phyloP scores from a whole-genome alignment of 2,888 invertebrate species.

The Phytoseiulus persimilis region DNA sequence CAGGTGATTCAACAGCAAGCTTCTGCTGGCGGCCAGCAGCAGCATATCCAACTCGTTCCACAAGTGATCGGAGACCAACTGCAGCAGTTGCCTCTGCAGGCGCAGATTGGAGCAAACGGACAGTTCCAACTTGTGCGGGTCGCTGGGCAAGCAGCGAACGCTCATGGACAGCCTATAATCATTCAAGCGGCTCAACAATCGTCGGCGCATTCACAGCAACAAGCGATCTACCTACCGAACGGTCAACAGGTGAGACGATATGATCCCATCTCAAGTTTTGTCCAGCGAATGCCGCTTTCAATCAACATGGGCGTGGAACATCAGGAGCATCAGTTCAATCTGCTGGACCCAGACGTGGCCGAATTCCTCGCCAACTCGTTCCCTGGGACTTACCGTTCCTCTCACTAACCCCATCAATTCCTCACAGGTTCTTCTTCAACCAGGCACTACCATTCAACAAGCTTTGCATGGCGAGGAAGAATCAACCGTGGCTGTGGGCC shows the following conservation, averaged over 20 bases:
- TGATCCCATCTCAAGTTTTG: no score
- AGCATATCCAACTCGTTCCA: conserved; percentile 12
- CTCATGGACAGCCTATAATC: neutral
- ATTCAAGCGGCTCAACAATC: conserved; percentile 6
- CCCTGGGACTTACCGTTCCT: no score
- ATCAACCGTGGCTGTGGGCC: conserved; percentile 21
- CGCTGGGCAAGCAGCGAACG: neutral
- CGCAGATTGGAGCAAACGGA: conserved; percentile 14
- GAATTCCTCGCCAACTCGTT: no score
- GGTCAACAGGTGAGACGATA: conserved; percentile 16
- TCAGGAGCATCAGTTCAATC: no score
- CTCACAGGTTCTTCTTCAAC: conserved; percentile 18
- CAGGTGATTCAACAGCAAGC: conserved; percentile 23
- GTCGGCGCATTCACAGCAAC: neutral
- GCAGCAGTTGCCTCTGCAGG: conserved; percentile 23
- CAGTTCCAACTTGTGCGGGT: conserved; percentile 17
- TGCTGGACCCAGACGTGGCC: no score
- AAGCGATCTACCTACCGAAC: conserved; percentile 30
- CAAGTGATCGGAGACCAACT: conserved; percentile 24
- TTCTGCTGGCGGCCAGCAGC: neutral
- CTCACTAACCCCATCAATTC: neutral
- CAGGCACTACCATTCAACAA: conserved; percentile 30
- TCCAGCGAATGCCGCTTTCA: no score
- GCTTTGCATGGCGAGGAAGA: conserved; percentile 30
- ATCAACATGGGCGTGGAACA: no score